Evolutionary conservation across 1,140 invertebrate species (phyloP), one percentile per base, ranked within the genome.

Genomic region (Drosophila lini): DNA sequence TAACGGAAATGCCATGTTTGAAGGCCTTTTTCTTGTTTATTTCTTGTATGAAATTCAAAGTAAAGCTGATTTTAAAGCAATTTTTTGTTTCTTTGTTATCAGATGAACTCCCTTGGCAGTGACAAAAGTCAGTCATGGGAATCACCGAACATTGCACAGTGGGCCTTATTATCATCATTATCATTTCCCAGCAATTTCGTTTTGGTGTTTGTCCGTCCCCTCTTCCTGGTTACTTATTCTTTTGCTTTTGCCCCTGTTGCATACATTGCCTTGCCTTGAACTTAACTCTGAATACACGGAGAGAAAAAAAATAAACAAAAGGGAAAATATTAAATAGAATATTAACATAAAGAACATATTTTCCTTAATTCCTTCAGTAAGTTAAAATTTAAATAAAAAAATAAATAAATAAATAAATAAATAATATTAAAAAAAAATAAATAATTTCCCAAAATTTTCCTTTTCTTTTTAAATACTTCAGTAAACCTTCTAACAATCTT

Each of bases 151-250:
- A 45, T 42, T 36, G 47, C 31, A 56, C 48, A 31, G 48, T 56
- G 36, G 36, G 59, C 48, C 25, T 59, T 45, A 47, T 38, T 28
- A 28, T 50, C 48, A 32, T 45, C 25, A 42, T 44, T 44, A 44
- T 31, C 58, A 22, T 47, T 65, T 65, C 58, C 41, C 44, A 16
- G 42, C 42, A 62, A 47, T 65, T 62, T 31, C 22, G 22, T 25
- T 16, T 16, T 31, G 41, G 34, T 38, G 52, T 22, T 22, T 28
- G 44, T 48, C 25, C 52, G 44, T 48, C 25, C 52, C 52, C 59
- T 42, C 58, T 65, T 65, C 63, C 59, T 65, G 42, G 57, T 62
- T 61, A 31, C 56, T 65, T 63, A 19, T 10, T 65, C 41, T 22
- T 16, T 31, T n/a, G 36, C 5, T 15, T 28, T 61, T 45, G 38